Evolutionary conservation across 2,797 vertebrate species (phyloP).

Genomic region (Uromys caudimaculatus): DNA sequence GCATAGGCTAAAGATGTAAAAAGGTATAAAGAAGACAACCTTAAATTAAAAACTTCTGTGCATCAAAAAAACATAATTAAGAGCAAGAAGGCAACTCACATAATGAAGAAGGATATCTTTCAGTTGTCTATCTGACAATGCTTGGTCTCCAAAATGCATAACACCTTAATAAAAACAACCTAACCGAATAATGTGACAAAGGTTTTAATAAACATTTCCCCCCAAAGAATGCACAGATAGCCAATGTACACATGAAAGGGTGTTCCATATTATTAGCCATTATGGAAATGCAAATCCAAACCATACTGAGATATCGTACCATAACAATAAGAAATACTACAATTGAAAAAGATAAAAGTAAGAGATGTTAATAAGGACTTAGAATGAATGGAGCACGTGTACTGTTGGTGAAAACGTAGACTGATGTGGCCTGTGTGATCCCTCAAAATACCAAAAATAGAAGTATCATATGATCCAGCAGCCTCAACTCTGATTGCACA

Average conservation of each 20-base stretch:
- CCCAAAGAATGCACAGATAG: not conserved
- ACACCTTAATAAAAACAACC: constrained; percentile 17
- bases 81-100: not conserved
- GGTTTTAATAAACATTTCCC: constrained; percentile 10
- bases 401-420: not conserved
- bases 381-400: not conserved
- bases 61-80: constrained; percentile 30
- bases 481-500: not conserved
- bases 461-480: not conserved
- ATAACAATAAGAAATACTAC: not conserved
- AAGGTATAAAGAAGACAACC: not conserved
- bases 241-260: constrained; percentile 17
- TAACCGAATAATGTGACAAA: not conserved
- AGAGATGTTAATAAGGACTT: not conserved
- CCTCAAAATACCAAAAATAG: not conserved
- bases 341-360: not conserved
- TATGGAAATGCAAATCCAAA: constrained; percentile 8
- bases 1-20: not conserved
- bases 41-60: constrained; percentile 42
- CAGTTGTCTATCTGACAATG: not conserved
- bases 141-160: constrained; percentile 24
- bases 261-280: not conserved
- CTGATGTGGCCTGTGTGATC: not conserved
- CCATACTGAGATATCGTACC: not conserved
- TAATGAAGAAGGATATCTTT: not conserved